Base-by-base conservation (phyloP, 1,140 invertebrate genomes). In the Procambarus virginalis region DNA sequence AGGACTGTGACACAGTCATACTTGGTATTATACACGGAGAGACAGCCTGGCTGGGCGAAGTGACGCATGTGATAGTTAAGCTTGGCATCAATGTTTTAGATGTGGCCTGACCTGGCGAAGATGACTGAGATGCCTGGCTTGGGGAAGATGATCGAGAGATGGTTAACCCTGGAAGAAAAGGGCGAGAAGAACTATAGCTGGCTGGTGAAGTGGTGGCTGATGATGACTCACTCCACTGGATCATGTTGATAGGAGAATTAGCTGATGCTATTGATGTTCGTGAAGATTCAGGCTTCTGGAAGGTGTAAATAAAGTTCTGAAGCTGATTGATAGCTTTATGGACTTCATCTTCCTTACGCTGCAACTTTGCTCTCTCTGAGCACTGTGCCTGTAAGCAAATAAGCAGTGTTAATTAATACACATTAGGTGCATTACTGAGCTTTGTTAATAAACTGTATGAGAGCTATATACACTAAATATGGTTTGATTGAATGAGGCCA, bases 291-390 rank as follows among this genome's bases (percentile, higher is more conserved):
- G 78, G 64, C 48, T 80, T 77, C 78, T 87, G 86, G 86, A 87
- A 87, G 48, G 86, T 87, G 78, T 49, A 73, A 45, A 87, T 87
- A 64, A 87, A 87, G 64, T 73, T 81, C 22, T 87, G 86, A 22
- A 87, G 64, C 34, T 87, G 86, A 2, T 70, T 46, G 51, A 87
- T 87, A n/a, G 60, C 86, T 58, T 34, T 73, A n/a, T 77, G 77
- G 22, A 87, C 86, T 12, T 81, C 86, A 6, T 80, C 86, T 48
- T 87, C 86, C 17, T 73, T 87, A 51, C 55, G 77, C 49, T 87
- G 86, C 48, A 87, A 48, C 17, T 60, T 22, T 51, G 64, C 46
- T 87, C 86, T 60, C 46, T 87, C 86, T 51, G 78, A 22, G 46
- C 78, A 51, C 60, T 87, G 86, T 70, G 86, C 86, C 86, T 87